A percentile compares a stretch with the other conserved stretches of the same genome.
Evolutionary conservation across 2,797 vertebrate genomes (phyloP).

Genomic region (Lates japonicus): DNA sequence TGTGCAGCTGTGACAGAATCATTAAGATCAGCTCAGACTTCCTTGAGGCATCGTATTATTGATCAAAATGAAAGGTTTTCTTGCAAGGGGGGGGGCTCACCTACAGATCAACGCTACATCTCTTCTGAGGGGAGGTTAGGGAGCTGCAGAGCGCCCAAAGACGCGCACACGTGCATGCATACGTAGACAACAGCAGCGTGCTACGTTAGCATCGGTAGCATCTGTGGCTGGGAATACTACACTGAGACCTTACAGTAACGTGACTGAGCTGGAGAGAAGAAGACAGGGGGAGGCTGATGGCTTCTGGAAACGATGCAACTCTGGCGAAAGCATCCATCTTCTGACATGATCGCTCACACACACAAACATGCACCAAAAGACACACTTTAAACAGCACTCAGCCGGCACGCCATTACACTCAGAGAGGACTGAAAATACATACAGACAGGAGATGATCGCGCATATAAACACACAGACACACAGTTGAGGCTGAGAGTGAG

Average conservation of each 20-base stretch:
- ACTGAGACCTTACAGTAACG: slow-evolving; percentile 29
- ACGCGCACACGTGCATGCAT: slow-evolving; percentile 10
- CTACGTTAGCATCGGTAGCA: slow-evolving; percentile 37
- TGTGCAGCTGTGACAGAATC: slow-evolving; percentile 37
- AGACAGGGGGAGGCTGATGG: slow-evolving; percentile 32
- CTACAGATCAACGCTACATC: slow-evolving; percentile 38
- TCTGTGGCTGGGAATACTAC: slow-evolving; percentile 18
- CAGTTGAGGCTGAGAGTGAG: slow-evolving; percentile 44
- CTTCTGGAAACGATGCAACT: slow-evolving; percentile 56
- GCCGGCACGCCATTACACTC: slow-evolving; percentile 11
- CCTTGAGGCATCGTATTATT: slow-evolving; percentile 34
- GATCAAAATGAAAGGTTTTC: slow-evolving; percentile 54
- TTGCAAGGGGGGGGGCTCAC: slow-evolving; percentile 13
- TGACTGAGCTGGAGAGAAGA: slow-evolving; percentile 30
- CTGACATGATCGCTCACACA: slow-evolving; percentile 27
- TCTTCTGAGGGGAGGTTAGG: slow-evolving; percentile 18
- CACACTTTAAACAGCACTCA: slow-evolving; percentile 6
- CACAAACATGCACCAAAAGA: slow-evolving; percentile 44
- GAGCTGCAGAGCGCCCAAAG: slow-evolving; percentile 17
- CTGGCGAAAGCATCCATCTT: slow-evolving; percentile 69
- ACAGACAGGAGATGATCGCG: slow-evolving; percentile 6
- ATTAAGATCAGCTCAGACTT: slow-evolving; percentile 41
- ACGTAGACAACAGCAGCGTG: slow-evolving; percentile 6
- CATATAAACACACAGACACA: neutral
- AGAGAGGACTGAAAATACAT: slow-evolving; percentile 15